A percentile compares a stretch with the other conserved stretches of the same genome.
Conservation (phyloP, 1,140 invertebrate genomes). For the Listronotus oregonensis region DNA sequence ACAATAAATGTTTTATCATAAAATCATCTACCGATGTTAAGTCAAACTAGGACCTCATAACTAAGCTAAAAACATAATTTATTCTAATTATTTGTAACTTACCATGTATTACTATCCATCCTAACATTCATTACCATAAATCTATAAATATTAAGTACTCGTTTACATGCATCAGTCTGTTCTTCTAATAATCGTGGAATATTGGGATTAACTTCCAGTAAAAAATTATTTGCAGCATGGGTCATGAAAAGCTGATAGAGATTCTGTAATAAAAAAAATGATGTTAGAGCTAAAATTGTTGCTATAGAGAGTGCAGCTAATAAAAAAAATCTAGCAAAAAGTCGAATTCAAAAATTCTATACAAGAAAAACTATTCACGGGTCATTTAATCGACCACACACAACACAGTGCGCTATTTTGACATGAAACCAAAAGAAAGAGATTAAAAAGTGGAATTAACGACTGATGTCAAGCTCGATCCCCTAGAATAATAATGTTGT, state of each 20-base stretch:
- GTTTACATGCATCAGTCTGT: conserved; percentile 95
- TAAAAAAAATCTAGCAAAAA: no score
- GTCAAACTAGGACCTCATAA: no score
- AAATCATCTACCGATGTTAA: no score
- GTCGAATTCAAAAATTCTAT: no score
- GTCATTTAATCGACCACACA: no score
- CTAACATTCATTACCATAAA: conserved; percentile 96
- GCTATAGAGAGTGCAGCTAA: no score
- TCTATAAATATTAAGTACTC: conserved; percentile 94
- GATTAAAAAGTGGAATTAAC: background rate
- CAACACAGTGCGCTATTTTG: no score
- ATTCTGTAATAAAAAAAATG: conserved; percentile 66
- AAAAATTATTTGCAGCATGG: conserved; percentile 93
- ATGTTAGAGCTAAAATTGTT: no score
- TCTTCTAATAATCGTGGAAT: conserved; percentile 73
- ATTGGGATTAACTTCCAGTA: conserved; percentile 69
- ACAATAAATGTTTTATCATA: no score
- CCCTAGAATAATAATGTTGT: no score
- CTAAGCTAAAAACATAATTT: conserved; percentile 51
- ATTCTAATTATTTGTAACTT: conserved; percentile 66
- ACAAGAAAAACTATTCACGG: no score
- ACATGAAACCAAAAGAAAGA: background rate
- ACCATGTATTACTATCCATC: conserved; percentile 92
- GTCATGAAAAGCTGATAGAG: conserved; percentile 93
- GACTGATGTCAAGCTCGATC: background rate